These are phyloP conservation scores for Clusia tigrina DNA, from an alignment of 2,888 invertebrate species.

Conservation along the genomic window DNA sequence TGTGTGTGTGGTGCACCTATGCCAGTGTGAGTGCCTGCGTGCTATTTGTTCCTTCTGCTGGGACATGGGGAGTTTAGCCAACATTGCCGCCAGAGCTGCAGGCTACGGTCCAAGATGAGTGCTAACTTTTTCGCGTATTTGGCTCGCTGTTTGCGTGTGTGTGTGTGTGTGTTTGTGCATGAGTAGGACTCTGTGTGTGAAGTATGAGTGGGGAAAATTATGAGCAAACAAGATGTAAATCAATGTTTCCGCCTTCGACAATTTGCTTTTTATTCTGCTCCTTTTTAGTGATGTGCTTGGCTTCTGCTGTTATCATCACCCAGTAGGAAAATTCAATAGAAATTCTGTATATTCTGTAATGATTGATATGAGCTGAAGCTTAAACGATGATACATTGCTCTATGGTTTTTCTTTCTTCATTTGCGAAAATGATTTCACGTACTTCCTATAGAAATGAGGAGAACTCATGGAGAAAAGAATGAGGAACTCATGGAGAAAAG, in stretches of 20 bases:
- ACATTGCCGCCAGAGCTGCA: background rate
- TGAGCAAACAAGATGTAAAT: constrained; percentile 33
- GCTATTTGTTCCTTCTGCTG: constrained; percentile 1
- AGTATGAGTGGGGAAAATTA: constrained; percentile 15
- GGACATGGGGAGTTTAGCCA: background rate
- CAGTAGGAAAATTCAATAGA: background rate
- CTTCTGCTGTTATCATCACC: background rate
- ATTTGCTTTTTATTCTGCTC: constrained; percentile 18
- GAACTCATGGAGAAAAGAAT: too few species aligned
- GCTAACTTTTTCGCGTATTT: too few species aligned
- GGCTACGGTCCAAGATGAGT: too few species aligned
- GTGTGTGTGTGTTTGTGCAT: constrained; percentile 5
- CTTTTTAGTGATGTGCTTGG: background rate
- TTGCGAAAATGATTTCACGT: too few species aligned
- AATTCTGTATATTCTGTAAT: too few species aligned
- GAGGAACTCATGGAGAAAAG: too few species aligned
- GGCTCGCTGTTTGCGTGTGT: constrained; percentile 8
- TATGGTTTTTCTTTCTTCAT: too few species aligned
- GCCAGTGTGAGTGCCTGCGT: background rate
- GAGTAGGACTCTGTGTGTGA: too few species aligned
- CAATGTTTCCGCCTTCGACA: constrained; percentile 30
- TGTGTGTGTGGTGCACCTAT: background rate
- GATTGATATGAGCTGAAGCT: too few species aligned
- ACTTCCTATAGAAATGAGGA: too few species aligned
- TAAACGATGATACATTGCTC: too few species aligned